These are phyloP conservation scores for Formica exsecta DNA, from an alignment of 1,140 invertebrate genomes.

Conservation along the genomic window DNA sequence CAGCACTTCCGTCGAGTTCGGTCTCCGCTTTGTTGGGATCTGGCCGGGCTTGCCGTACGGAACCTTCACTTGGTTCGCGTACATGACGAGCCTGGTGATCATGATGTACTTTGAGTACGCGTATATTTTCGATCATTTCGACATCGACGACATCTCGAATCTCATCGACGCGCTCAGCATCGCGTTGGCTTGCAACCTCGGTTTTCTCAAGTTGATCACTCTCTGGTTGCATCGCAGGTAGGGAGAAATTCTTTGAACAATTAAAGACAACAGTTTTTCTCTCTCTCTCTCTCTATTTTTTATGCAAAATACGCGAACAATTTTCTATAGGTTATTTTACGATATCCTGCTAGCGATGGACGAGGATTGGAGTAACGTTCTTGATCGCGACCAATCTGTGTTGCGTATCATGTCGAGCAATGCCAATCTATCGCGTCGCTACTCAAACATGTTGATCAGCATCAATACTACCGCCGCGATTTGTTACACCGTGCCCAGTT, in stretches of 20 bases:
- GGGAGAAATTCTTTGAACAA: not conserved
- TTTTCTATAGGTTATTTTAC: slow-evolving; percentile 55
- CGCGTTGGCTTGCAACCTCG: slow-evolving; percentile 40
- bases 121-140: slow-evolving; percentile 55
- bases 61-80: not conserved
- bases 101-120: slow-evolving; percentile 58
- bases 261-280: not conserved
- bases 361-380: slow-evolving; percentile 47
- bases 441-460: slow-evolving; percentile 55
- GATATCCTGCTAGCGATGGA: slow-evolving; percentile 49
- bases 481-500: not conserved
- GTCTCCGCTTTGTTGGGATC: slow-evolving; percentile 50
- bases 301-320: not conserved
- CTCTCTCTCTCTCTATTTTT: too few species aligned
- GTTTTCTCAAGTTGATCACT: slow-evolving; percentile 57
- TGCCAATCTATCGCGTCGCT: slow-evolving; percentile 39
- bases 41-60: slow-evolving; percentile 47
- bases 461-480: slow-evolving; percentile 29
- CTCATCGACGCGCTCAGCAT: slow-evolving; percentile 64
- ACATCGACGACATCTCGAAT: not conserved
- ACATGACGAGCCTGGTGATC: slow-evolving; percentile 1
- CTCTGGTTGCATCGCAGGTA: slow-evolving; percentile 66
- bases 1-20: slow-evolving; percentile 43
- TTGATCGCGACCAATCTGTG: not conserved
- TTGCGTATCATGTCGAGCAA: slow-evolving; percentile 38